Evolutionary conservation across 1,140 invertebrate species (phyloP).

Genomic region (Drosophila insularis): DNA sequence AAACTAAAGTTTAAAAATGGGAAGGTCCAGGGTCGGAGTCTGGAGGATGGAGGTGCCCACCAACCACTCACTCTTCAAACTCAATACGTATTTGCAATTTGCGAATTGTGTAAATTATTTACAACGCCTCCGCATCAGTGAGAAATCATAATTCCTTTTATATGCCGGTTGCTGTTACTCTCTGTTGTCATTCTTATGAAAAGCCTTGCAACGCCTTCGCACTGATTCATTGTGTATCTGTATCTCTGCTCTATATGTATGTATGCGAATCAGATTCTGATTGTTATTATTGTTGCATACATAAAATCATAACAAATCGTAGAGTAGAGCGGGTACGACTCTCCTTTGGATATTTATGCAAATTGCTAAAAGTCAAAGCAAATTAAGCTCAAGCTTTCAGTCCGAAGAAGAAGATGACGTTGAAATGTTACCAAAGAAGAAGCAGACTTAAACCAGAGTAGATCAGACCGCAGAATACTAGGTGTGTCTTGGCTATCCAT

Average conservation of each 20-base stretch:
- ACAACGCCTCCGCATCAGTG: conserved; percentile 59
- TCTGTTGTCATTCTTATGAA: conserved; percentile 57
- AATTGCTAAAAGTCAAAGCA: conserved; percentile 79
- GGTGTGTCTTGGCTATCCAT: conserved; percentile 55
- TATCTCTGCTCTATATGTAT: conserved; percentile 2
- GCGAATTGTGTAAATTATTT: conserved; percentile 37
- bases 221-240: conserved; percentile 41
- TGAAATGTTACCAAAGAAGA: conserved; percentile 48
- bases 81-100: conserved; percentile 17
- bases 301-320: conserved; percentile 70
- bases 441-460: background rate
- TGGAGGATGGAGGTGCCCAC: background rate
- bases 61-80: background rate
- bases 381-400: conserved; percentile 74
- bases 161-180: background rate
- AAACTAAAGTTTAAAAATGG: background rate
- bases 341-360: conserved; percentile 70
- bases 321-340: conserved; percentile 31
- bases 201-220: conserved; percentile 47
- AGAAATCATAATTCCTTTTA: conserved; percentile 65
- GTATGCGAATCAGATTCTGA: conserved; percentile 51
- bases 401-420: conserved; percentile 69
- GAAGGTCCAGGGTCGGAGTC: background rate
- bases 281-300: conserved; percentile 69
- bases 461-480: conserved; percentile 3